Base-by-base conservation (phyloP, 2,888 invertebrate species). In the Boloria euphrosyne region DNA sequence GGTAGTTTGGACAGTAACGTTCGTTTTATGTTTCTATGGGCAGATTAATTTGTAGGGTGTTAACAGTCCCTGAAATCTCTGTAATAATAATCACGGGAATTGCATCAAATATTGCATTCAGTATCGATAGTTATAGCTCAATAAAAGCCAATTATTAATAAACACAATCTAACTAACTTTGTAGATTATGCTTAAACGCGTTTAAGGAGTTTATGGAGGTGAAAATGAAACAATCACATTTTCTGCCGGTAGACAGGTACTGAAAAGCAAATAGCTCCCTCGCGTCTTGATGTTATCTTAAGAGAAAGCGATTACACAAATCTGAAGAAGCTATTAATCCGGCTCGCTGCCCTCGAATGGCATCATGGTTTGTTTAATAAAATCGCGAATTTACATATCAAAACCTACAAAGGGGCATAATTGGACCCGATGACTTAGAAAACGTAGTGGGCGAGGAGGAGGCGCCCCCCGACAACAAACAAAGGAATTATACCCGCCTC, bases 361-460 rank as follows among this genome's bases (percentile, higher is more conserved):
- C 92, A 92, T 90, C 90, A 90, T 84, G 88, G 91, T 92, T 92
- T 92, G 92, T 90, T 92, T 92, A 92, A 92, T 92, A 92, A 92
- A 92, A 92, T 92, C 88, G 87, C 84, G 91, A 90, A 92, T 92
- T 92, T 92, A 92, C 92, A 92, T 92, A 92, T 92, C 92, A 92
- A 91, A 92, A 91, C 92, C 91, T 91, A 92, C 92, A 92, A 92
- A 92, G 92, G 92, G 89, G 91, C 91, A 92, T 92, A 92, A 92
- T 92, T 92, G 92, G 91, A 92, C 87, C 90, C 91, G 92, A 92
- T 92, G 91, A 92, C 90, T 92, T 92, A 92, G 92, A 92, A 92
- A 92, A 92, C 91, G 89, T 90, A 87, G 90, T 83, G 89, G 90
- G 89, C 81, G 89, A 85, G 78, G 79, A 78, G 83, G 86, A 85